A percentile compares a stretch with the other conserved stretches of the same genome.
These are phyloP conservation scores for Siphonodentalium dalli DNA, from an alignment of 2,888 invertebrate species.

Conservation along the genomic window DNA sequence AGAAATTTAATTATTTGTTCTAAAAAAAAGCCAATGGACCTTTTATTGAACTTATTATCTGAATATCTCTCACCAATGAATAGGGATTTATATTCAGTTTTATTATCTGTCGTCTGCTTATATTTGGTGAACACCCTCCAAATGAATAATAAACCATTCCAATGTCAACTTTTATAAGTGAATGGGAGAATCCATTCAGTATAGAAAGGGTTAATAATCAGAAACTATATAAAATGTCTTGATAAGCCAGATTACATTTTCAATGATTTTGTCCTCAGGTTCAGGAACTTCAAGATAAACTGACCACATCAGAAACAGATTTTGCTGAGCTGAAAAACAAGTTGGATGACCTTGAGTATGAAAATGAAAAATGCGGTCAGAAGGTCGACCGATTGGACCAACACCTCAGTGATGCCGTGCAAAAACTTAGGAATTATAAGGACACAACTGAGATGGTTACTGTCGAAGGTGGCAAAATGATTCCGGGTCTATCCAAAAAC, in stretches of 20 bases:
- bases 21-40: no score
- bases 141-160: neutral
- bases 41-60: no score
- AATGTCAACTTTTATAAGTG: no score
- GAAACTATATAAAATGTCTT: neutral
- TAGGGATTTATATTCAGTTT: no score
- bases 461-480: conserved; percentile 51
- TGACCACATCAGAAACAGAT: conserved; percentile 86
- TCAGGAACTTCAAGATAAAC: conserved; percentile 75
- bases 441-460: conserved; percentile 53
- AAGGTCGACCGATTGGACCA: conserved; percentile 92
- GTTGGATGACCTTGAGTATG: conserved; percentile 89
- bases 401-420: conserved; percentile 89
- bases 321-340: conserved; percentile 94
- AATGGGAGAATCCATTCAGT: no score
- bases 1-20: no score
- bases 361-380: conserved; percentile 67
- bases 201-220: no score
- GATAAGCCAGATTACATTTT: neutral
- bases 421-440: conserved; percentile 73
- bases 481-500: conserved; percentile 60
- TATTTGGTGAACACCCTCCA: neutral
- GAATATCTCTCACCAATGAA: no score
- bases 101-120: no score
- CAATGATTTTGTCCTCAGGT: conserved; percentile 33